Conservation (phyloP, 1,140 invertebrate genomes). For the Bathynomus jamesi region DNA sequence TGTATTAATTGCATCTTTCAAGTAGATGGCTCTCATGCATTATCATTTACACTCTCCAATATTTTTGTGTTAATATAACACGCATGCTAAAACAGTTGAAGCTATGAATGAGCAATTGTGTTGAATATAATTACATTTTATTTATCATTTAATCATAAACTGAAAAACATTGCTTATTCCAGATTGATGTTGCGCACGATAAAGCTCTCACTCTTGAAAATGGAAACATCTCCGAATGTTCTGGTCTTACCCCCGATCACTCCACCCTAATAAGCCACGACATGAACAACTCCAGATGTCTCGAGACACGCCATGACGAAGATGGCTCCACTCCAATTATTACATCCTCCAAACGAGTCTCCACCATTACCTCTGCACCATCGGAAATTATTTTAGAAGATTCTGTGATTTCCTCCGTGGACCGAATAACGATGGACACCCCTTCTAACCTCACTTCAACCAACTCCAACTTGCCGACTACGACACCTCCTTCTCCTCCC, state of each 20-base stretch:
- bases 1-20: too few species aligned
- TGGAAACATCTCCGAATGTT: conserved; percentile 16
- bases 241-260: not conserved
- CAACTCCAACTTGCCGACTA: too few species aligned
- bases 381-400: not conserved
- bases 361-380: not conserved
- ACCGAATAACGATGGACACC: not conserved
- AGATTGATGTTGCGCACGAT: conserved; percentile 17
- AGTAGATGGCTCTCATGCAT: too few species aligned
- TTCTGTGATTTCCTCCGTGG: not conserved
- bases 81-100: too few species aligned
- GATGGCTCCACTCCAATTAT: not conserved
- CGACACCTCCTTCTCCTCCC: not conserved
- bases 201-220: conserved; percentile 18
- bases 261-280: not conserved
- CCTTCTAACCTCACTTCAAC: too few species aligned
- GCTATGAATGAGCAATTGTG: too few species aligned
- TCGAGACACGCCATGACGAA: not conserved
- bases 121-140: too few species aligned
- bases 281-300: not conserved
- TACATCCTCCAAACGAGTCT: too few species aligned
- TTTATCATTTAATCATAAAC: too few species aligned
- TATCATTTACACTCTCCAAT: too few species aligned
- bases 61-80: too few species aligned
- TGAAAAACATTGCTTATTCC: too few species aligned